These are phyloP conservation scores for Neosilurus hyrtlii DNA, from an alignment of 2,797 vertebrate genomes.

Conservation along the genomic window DNA sequence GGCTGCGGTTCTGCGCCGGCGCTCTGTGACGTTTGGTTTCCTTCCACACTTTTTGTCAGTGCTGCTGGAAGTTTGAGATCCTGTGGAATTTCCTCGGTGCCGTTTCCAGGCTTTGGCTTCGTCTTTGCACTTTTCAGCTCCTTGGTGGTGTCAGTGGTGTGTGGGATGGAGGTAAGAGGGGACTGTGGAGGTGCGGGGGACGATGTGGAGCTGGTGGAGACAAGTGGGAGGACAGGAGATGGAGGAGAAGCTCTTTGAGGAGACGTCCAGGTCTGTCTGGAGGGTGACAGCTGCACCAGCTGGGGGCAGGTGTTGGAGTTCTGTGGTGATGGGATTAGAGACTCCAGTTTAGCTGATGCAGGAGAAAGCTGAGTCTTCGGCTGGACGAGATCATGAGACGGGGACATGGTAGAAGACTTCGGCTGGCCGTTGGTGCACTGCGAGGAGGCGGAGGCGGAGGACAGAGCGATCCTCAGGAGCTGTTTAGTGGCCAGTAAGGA, in stretches of 20 bases:
- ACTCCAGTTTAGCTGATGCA: conserved; percentile 61
- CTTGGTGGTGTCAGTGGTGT: conserved; percentile 74
- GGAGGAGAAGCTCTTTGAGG: conserved; percentile 56
- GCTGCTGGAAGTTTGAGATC: conserved; percentile 43
- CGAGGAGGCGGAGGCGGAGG: conserved; percentile 71
- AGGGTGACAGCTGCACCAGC: conserved; percentile 65
- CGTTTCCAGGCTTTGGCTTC: conserved; percentile 31
- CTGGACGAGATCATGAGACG: conserved; percentile 76
- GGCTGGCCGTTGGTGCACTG: conserved; percentile 80
- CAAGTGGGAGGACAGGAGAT: conserved; percentile 68
- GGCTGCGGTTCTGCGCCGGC: neutral
- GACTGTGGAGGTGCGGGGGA: conserved; percentile 69
- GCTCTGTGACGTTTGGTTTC: conserved; percentile 38
- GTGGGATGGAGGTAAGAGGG: conserved; percentile 76
- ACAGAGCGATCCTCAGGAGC: conserved; percentile 85
- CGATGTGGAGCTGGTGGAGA: conserved; percentile 68
- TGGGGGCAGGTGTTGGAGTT: conserved; percentile 58
- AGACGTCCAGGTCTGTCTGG: conserved; percentile 65
- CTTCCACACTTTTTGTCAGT: conserved; percentile 54
- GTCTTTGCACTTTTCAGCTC: conserved; percentile 67
- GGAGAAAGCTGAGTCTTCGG: conserved; percentile 66
- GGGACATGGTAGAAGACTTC: conserved; percentile 73
- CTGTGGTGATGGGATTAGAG: conserved; percentile 69
- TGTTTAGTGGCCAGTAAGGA: conserved; percentile 74
- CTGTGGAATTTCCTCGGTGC: conserved; percentile 44